phyloP scores from a whole-genome alignment of 2,797 vertebrate species.

The Odontamblyopus lacepedii region DNA sequence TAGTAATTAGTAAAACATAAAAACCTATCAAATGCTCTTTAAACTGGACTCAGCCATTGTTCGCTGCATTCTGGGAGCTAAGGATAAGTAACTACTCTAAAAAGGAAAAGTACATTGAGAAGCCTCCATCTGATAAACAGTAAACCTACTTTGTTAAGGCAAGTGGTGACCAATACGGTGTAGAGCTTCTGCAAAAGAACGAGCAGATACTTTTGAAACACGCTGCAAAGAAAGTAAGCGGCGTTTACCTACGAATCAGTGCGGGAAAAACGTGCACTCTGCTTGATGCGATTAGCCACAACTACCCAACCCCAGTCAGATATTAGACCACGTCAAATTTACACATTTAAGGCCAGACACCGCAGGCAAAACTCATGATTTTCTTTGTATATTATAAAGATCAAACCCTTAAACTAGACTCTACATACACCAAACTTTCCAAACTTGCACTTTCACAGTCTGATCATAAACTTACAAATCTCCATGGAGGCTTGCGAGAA shows the following conservation, averaged over 20 bases:
- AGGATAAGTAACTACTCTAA: conserved; percentile 23
- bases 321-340: conserved; percentile 1
- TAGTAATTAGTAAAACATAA: no score
- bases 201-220: conserved; percentile 29
- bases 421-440: no score
- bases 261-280: conserved; percentile 11
- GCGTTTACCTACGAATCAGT: conserved; percentile 9
- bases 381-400: no score
- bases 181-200: conserved; percentile 44
- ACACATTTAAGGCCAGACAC: conserved; percentile 11
- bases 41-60: conserved; percentile 9
- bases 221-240: conserved; percentile 20
- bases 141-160: conserved; percentile 66
- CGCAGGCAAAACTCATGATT: no score
- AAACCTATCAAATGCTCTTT: no score
- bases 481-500: no score
- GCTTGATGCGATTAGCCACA: conserved; percentile 27
- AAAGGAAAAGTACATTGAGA: conserved; percentile 44
- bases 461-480: no score
- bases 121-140: conserved; percentile 41
- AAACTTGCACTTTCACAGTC: no score
- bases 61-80: conserved; percentile 17
- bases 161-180: conserved; percentile 71
- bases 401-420: no score
- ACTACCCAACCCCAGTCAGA: conserved; percentile 12